A percentile compares a stretch with the other conserved stretches of the same genome.
Evolutionary conservation across 2,888 invertebrate species (phyloP).

Genomic region (Osedax fenrisi): DNA sequence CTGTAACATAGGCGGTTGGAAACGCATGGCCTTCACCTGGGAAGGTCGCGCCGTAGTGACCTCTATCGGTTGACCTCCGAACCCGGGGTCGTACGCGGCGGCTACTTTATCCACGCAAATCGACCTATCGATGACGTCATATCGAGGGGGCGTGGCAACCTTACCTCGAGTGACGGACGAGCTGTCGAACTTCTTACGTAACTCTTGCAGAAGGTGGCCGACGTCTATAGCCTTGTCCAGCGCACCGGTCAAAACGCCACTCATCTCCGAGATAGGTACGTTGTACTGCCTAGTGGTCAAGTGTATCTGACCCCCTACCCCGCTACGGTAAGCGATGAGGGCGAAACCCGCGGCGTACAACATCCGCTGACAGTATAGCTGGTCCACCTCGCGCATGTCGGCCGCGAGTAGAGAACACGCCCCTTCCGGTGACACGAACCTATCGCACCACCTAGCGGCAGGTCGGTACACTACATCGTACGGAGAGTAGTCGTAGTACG

Average conservation of each 20-base stretch:
- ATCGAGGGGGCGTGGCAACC: too few relatives aligned
- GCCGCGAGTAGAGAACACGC: background rate
- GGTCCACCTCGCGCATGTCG: background rate
- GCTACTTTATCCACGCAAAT: too few relatives aligned
- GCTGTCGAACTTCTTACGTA: background rate
- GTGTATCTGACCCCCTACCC: background rate
- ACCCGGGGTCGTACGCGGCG: too few relatives aligned
- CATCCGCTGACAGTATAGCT: background rate
- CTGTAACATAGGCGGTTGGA: too few relatives aligned
- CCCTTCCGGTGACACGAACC: background rate
- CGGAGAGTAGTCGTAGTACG: background rate
- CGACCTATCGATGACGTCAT: too few relatives aligned
- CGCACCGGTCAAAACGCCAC: background rate
- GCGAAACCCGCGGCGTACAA: background rate
- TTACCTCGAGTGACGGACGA: background rate
- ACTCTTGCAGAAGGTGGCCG: background rate
- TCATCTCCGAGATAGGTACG: background rate
- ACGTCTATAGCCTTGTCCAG: background rate
- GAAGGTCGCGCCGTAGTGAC: too few relatives aligned
- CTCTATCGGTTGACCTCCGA: too few relatives aligned
- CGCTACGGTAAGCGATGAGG: background rate
- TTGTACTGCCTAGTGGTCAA: background rate
- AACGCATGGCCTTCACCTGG: too few relatives aligned
- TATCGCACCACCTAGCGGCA: background rate
- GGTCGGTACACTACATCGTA: background rate